These are phyloP conservation scores for Agrenia bidenticulata DNA, from an alignment of 2,888 invertebrate genomes.

Conservation along the genomic window DNA sequence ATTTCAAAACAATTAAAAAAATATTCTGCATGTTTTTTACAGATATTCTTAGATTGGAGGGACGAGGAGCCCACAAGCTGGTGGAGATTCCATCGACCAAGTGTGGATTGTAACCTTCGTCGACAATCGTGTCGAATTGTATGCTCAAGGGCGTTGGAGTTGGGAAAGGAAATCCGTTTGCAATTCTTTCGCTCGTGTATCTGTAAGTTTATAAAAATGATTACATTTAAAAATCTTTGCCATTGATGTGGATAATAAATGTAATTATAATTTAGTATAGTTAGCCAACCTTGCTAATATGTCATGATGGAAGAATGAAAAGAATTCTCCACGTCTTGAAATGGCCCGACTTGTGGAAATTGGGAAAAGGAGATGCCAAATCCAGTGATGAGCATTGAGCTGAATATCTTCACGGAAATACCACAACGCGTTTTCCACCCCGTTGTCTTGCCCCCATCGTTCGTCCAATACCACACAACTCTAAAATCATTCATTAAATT, in stretches of 20 bases:
- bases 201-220: neutral
- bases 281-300: conserved; percentile 1
- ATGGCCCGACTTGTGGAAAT: neutral
- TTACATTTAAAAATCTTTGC: too few relatives aligned
- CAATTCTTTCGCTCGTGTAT: neutral
- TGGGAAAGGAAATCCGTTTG: neutral
- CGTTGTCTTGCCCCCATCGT: conserved; percentile 6
- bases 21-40: too few relatives aligned
- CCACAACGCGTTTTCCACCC: conserved; percentile 6
- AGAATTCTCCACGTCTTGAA: conserved; percentile 12
- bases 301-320: conserved; percentile 11
- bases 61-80: neutral
- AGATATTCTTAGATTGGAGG: neutral
- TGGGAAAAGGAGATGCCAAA: conserved; percentile 7
- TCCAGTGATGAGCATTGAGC: conserved; percentile 7
- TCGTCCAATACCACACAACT: conserved; percentile 1
- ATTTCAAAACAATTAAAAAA: too few relatives aligned
- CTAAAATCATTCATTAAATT: too few relatives aligned
- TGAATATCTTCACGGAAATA: conserved; percentile 15
- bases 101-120: conserved; percentile 16
- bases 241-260: neutral
- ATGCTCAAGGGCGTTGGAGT: neutral
- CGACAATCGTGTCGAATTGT: neutral
- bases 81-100: conserved; percentile 2
- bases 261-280: neutral